These are phyloP conservation scores for Sylvia atricapilla DNA, from an alignment of 2,113 vertebrate genomes.

Conservation along the genomic window DNA sequence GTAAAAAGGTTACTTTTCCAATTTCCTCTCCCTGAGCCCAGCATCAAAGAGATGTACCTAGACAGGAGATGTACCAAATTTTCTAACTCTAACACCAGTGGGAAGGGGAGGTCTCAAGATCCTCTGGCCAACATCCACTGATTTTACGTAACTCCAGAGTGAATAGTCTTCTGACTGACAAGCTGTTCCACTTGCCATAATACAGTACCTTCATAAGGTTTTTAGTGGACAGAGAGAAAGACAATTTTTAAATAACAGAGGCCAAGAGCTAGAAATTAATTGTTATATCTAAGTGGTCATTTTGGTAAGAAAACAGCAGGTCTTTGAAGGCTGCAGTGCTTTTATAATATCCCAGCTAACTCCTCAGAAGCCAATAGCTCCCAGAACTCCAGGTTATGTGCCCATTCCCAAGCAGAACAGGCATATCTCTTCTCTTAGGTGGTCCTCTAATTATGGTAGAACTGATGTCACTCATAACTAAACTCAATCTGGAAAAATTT, in stretches of 20 bases:
- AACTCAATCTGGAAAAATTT: background rate
- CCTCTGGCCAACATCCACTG: background rate
- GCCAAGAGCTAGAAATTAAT: background rate
- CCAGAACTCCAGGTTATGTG: background rate
- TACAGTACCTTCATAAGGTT: background rate
- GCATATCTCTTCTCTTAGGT: background rate
- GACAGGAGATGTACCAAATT: background rate
- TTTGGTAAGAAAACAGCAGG: background rate
- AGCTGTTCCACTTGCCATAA: background rate
- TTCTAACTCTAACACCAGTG: background rate
- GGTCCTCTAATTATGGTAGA: background rate
- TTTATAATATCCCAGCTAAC: background rate
- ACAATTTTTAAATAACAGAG: background rate
- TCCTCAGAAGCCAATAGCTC: background rate
- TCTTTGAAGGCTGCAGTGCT: background rate
- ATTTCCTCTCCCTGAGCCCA: background rate
- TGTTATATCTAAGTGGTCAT: background rate
- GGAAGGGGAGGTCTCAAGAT: fast-evolving
- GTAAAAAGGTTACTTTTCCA: background rate
- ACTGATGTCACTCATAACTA: background rate
- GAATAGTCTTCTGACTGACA: background rate
- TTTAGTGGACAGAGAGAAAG: background rate
- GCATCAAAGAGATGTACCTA: background rate
- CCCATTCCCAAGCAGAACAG: background rate
- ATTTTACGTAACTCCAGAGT: background rate